Evolutionary conservation across 2,888 invertebrate species (phyloP).

Genomic region (Hirtodrosophila histrioides): DNA sequence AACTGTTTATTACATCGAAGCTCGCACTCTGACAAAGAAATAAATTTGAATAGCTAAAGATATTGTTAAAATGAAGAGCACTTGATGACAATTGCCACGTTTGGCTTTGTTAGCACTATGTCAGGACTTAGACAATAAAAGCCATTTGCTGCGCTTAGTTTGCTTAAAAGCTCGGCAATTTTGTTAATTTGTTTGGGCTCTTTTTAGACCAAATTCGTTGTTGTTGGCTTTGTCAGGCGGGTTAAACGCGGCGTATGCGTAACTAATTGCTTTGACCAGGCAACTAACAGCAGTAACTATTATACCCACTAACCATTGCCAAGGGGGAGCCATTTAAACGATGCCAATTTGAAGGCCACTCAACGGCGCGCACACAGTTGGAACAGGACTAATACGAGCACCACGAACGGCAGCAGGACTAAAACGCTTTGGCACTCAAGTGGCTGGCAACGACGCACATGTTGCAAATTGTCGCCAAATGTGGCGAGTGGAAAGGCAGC

Average conservation of each 20-base stretch:
- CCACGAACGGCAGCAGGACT: background rate
- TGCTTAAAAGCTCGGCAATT: conserved; percentile 48
- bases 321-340: conserved; percentile 55
- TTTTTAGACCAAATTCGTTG: conserved; percentile 10
- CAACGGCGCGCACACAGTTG: conserved; percentile 37
- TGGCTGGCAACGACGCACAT: conserved; percentile 55
- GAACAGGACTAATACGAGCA: conserved; percentile 17
- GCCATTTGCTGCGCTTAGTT: conserved; percentile 39
- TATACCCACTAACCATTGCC: conserved; percentile 13
- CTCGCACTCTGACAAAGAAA: no score
- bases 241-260: conserved; percentile 58
- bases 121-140: conserved; percentile 19
- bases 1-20: no score
- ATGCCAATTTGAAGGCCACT: conserved; percentile 62
- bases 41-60: background rate
- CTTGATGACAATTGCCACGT: conserved; percentile 14
- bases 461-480: conserved; percentile 68
- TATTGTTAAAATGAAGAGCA: background rate
- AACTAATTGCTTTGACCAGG: conserved; percentile 68
- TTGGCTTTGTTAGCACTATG: background rate
- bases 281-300: conserved; percentile 36
- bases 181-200: conserved; percentile 46
- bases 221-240: conserved; percentile 35
- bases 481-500: conserved; percentile 10
- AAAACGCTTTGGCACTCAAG: conserved; percentile 34